These are phyloP conservation scores for Lepus europaeus DNA, from an alignment of 2,113 vertebrate species.

Conservation along the genomic window DNA sequence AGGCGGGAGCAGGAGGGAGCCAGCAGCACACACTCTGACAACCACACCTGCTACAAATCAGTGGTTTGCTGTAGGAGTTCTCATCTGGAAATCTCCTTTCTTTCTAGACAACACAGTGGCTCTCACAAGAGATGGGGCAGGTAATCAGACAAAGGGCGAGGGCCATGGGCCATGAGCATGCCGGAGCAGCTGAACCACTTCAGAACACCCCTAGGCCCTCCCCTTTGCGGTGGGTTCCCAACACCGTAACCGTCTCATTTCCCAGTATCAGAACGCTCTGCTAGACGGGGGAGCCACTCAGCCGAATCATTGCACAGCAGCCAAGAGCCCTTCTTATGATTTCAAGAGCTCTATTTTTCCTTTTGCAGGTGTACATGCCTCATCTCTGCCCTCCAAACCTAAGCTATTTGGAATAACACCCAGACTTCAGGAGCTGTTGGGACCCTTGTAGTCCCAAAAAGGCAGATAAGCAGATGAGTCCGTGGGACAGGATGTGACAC, in stretches of 20 bases:
- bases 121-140: background rate
- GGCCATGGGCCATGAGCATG: background rate
- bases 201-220: background rate
- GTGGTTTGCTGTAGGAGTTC: background rate
- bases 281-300: background rate
- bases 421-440: background rate
- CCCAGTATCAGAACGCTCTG: background rate
- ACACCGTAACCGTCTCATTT: background rate
- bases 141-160: background rate
- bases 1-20: background rate
- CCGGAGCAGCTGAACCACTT: background rate
- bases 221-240: background rate
- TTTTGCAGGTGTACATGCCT: slow-evolving; percentile 49
- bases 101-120: slow-evolving; percentile 54
- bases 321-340: slow-evolving; percentile 59
- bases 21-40: background rate
- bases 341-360: slow-evolving; percentile 67
- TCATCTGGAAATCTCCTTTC: slow-evolving; percentile 50
- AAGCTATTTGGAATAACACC: background rate
- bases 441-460: background rate
- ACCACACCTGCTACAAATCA: slow-evolving; percentile 37
- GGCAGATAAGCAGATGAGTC: background rate
- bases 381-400: background rate
- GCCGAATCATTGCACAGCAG: background rate
- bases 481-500: background rate